Conservation (phyloP, 2,797 vertebrate genomes). For the Poeciliopsis infans region DNA sequence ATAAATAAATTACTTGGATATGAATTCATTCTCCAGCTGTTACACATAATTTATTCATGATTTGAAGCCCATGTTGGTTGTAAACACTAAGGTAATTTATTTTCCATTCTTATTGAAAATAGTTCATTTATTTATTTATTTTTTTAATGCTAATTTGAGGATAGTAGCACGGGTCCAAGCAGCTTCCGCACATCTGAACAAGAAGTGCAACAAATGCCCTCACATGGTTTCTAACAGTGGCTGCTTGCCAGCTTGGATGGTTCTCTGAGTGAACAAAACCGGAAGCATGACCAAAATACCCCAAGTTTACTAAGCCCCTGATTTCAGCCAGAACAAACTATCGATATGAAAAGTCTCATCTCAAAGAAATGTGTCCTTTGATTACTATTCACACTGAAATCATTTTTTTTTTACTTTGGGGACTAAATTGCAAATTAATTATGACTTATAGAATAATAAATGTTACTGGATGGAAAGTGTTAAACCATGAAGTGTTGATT, state of each 20-base stretch:
- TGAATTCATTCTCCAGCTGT: neutral
- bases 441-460: conserved; percentile 1
- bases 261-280: neutral
- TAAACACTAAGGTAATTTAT: neutral
- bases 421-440: conserved; percentile 3
- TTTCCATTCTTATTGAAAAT: neutral
- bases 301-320: neutral
- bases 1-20: neutral
- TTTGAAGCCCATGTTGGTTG: neutral
- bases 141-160: neutral
- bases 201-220: neutral
- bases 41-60: neutral
- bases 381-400: neutral
- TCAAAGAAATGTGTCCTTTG: conserved; percentile 1
- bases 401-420: neutral
- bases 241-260: neutral
- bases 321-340: neutral
- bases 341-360: neutral
- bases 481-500: conserved; percentile 4
- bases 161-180: neutral
- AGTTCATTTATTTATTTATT: neutral
- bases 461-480: conserved; percentile 12
- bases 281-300: neutral
- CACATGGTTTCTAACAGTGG: neutral
- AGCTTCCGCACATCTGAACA: neutral